These are phyloP conservation scores for Proctacanthus coquilletti DNA, from an alignment of 1,140 invertebrate species.

Conservation along the genomic window DNA sequence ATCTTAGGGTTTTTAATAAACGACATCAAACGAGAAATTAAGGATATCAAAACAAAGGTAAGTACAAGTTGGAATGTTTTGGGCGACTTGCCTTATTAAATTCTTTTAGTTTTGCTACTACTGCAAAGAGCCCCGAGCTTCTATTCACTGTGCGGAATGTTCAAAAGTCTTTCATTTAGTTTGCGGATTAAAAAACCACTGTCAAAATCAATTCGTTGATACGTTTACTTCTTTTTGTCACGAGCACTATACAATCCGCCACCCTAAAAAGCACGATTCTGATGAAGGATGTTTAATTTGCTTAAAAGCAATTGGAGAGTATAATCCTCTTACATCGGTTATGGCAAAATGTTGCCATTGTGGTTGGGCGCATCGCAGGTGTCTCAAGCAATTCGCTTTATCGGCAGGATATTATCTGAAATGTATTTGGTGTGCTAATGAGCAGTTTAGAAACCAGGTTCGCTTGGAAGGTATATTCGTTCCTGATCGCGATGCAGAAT, in stretches of 20 bases:
- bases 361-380: constrained; percentile 15
- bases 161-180: constrained; percentile 11
- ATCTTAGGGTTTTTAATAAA: constrained; percentile 18
- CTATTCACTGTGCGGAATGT: constrained; percentile 13
- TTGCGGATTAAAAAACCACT: constrained; percentile 9
- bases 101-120: constrained; percentile 2
- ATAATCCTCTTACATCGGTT: constrained; percentile 5
- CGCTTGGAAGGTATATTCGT: constrained; percentile 17
- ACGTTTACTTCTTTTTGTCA: constrained; percentile 13
- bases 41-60: constrained; percentile 5
- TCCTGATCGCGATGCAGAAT: constrained; percentile 19
- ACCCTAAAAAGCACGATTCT: constrained; percentile 1
- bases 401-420: constrained; percentile 20
- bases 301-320: not conserved
- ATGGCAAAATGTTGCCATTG: constrained; percentile 17
- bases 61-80: constrained; percentile 12
- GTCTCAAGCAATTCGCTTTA: constrained; percentile 16
- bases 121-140: constrained; percentile 11
- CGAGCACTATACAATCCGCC: constrained; percentile 9
- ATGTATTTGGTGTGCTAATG: constrained; percentile 18
- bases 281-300: constrained; percentile 14
- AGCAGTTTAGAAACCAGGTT: constrained; percentile 12
- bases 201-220: constrained; percentile 9
- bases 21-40: constrained; percentile 15
- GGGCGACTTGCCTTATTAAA: not conserved